Evolutionary conservation across 2,797 vertebrate genomes (phyloP), one percentile per base, ranked within the genome.

Genomic region (Hydrocynus forskahlii): DNA sequence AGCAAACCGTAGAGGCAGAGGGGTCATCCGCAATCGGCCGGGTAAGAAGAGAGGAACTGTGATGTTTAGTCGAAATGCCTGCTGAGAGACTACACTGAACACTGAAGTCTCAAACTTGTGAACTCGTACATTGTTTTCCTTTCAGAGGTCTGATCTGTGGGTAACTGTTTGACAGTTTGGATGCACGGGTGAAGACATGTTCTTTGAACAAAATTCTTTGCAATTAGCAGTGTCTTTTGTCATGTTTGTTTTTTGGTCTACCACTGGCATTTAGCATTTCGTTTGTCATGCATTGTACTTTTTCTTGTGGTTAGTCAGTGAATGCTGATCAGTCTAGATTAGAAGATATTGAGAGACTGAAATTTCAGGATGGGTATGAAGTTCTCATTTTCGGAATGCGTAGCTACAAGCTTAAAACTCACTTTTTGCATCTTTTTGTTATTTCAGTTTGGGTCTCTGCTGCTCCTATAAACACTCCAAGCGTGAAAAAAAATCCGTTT

Each of bases 1-100:
- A 52, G 92, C 92, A 86, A 96, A 57, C 91, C 95, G 97, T 73
- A 95, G 95, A 84, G 96, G 96, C 89, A 95, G 94, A 90, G 96
- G 95, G 80, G 91, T 92, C 83, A 95, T 84, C 87, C 96, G 96
- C 83, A 95, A 89, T 80, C 93, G 94, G 88, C 97, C 94, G 57
- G 93, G 97, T 98, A 92, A 35, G 86, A 19, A 70, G 5, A 73
- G 35, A 16, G 17, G n/a, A 21, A 19, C 43, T 70, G 67, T 52
- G 67, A 23, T 12, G 8, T 50, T 23, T 13, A 14, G 67, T 48
- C 6, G 1, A 35, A 35, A 35, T 21, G 1, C 43, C 10, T 43
- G 40, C 3, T 25, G 35, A 38, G 45, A 17, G 14, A 17, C 48
- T 71, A 12, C 16, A 48, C 45, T 2, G n/a, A 12, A 16, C 29